These are phyloP conservation scores for Pipistrellus nathusii DNA, from an alignment of 2,797 vertebrate genomes.

Conservation along the genomic window DNA sequence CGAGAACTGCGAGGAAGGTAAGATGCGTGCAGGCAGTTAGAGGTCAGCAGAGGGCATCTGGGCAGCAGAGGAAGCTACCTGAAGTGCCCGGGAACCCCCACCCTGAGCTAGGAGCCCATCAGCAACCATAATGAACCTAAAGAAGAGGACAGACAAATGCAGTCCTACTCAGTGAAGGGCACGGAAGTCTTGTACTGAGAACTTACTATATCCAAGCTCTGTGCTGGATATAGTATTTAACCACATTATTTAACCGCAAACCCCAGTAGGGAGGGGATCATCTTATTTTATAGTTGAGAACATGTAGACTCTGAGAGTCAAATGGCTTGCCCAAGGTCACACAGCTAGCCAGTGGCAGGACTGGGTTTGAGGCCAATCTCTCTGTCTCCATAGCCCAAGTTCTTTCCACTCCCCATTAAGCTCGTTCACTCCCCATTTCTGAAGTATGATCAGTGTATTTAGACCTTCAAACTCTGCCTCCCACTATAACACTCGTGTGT, in stretches of 20 bases:
- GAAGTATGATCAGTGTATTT: background rate
- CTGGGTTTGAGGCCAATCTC: background rate
- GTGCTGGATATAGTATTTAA: background rate
- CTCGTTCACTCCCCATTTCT: background rate
- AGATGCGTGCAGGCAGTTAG: rapidly evolving
- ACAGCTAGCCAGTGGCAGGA: background rate
- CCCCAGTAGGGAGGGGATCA: background rate
- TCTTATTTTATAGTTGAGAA: background rate
- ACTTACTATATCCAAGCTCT: background rate
- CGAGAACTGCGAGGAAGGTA: constrained; percentile 92
- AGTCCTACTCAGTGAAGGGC: background rate
- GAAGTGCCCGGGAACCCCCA: rapidly evolving
- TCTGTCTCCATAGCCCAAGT: background rate
- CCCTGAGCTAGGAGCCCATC: rapidly evolving
- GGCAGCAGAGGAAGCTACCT: background rate
- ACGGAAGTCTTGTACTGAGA: background rate
- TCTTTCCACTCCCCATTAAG: background rate
- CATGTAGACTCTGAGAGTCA: background rate
- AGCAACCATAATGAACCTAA: background rate
- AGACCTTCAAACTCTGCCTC: background rate
- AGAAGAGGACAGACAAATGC: background rate
- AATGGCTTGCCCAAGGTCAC: background rate
- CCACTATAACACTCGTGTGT: background rate
- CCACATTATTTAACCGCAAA: background rate
- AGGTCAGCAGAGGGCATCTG: background rate